These are phyloP conservation scores for Glaucidium brasilianum DNA, from an alignment of 2,113 vertebrate genomes.

Conservation along the genomic window DNA sequence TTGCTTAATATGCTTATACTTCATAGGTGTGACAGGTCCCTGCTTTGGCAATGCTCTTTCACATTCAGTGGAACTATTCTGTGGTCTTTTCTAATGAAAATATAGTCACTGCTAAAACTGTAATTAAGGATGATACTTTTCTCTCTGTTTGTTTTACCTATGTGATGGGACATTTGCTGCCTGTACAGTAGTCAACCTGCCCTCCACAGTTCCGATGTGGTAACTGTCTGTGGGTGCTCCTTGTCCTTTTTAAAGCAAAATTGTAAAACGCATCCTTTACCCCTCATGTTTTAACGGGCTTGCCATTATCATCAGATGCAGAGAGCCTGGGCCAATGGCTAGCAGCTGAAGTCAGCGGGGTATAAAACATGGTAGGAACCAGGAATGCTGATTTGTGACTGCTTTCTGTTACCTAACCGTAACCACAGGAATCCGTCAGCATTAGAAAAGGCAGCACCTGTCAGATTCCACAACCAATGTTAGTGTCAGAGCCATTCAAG, in stretches of 20 bases:
- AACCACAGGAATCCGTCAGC: fast-evolving
- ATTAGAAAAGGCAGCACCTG: not conserved
- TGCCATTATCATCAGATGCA: not conserved
- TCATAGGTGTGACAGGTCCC: not conserved
- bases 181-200: not conserved
- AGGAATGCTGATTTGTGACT: not conserved
- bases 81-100: not conserved
- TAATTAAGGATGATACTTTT: not conserved
- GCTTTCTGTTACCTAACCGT: not conserved
- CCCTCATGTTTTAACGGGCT: not conserved
- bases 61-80: not conserved
- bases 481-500: not conserved
- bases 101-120: not conserved
- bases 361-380: not conserved
- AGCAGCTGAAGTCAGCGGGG: not conserved
- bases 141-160: not conserved
- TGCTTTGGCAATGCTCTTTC: not conserved
- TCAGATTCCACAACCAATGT: not conserved
- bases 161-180: not conserved
- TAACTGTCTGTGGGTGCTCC: not conserved
- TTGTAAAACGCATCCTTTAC: not conserved
- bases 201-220: fast-evolving
- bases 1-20: not conserved
- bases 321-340: not conserved
- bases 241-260: not conserved